Conservation (phyloP, 2,797 vertebrate genomes). For the Hydrocynus forskahlii region DNA sequence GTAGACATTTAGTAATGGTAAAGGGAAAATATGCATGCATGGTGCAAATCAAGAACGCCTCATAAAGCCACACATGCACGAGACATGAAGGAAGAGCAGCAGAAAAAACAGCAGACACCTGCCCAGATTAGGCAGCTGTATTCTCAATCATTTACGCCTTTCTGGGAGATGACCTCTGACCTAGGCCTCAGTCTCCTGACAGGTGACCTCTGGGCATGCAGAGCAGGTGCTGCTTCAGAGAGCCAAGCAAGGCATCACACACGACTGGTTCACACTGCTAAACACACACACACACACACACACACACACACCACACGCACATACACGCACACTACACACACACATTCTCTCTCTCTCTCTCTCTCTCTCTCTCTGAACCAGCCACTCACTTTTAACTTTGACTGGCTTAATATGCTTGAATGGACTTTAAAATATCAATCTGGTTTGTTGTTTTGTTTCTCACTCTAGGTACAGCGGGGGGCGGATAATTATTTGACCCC, state of each 20-base stretch:
- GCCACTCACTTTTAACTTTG: conserved; percentile 55
- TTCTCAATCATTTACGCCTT: conserved; percentile 71
- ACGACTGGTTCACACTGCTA: conserved; percentile 66
- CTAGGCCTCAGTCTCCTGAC: conserved; percentile 62
- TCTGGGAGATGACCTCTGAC: conserved; percentile 72
- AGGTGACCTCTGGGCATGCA: conserved; percentile 65
- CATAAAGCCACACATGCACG: not conserved
- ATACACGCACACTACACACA: no score
- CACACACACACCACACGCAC: no score
- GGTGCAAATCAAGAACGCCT: not conserved
- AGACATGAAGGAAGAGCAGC: not conserved
- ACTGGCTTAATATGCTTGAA: conserved; percentile 70
- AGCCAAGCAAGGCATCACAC: conserved; percentile 52
- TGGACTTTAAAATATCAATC: conserved; percentile 67
- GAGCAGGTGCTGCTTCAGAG: conserved; percentile 70
- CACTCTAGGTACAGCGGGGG: no score
- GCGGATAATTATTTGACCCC: no score
- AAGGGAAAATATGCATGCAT: no score
- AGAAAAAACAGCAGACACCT: conserved; percentile 47
- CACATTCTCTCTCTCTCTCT: no score
- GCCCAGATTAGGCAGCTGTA: conserved; percentile 68
- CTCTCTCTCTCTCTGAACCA: conserved; percentile 4
- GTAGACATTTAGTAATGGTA: not conserved
- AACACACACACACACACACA: conserved; percentile 21
- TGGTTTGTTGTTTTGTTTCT: conserved; percentile 70